Percentiles rank a stretch among this genome's conserved stretches.
These are phyloP conservation scores for Poeciliopsis paucimaculata DNA, from an alignment of 2,797 vertebrate species.

Conservation along the genomic window DNA sequence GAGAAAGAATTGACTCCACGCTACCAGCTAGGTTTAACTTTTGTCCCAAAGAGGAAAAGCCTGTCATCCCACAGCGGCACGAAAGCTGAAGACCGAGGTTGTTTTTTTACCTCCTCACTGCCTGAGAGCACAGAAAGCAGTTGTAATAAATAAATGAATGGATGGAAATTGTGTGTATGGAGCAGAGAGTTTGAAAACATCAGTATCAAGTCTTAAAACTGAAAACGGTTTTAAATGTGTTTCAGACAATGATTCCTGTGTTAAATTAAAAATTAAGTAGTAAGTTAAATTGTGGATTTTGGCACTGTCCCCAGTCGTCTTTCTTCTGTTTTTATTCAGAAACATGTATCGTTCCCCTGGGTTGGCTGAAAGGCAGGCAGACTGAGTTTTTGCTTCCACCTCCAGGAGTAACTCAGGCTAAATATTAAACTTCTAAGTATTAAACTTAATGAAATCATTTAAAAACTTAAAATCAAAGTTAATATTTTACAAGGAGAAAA, in stretches of 20 bases:
- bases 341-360: slow-evolving; percentile 31
- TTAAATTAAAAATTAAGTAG: slow-evolving; percentile 28
- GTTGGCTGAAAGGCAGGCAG: not conserved
- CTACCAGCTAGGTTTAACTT: slow-evolving; percentile 20
- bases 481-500: not conserved
- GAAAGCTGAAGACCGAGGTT: slow-evolving; percentile 18
- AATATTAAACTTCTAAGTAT: not conserved
- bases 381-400: slow-evolving; percentile 3
- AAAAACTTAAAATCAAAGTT: not conserved
- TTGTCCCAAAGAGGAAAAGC: slow-evolving; percentile 11
- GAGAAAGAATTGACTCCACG: slow-evolving; percentile 22
- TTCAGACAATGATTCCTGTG: slow-evolving; percentile 29
- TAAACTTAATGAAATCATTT: not conserved
- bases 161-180: slow-evolving; percentile 32
- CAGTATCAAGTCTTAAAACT: slow-evolving; percentile 34
- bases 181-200: slow-evolving; percentile 6
- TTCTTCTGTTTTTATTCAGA: slow-evolving; percentile 34
- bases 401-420: slow-evolving; percentile 11
- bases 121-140: not conserved
- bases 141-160: slow-evolving; percentile 16
- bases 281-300: slow-evolving; percentile 43
- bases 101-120: slow-evolving; percentile 3
- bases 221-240: slow-evolving; percentile 12
- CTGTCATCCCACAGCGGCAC: slow-evolving; percentile 6
- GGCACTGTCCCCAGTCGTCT: slow-evolving; percentile 17